Evolutionary conservation across 2,888 invertebrate species (phyloP), one percentile per base, ranked within the genome.

Genomic region (Andrena marginata): DNA sequence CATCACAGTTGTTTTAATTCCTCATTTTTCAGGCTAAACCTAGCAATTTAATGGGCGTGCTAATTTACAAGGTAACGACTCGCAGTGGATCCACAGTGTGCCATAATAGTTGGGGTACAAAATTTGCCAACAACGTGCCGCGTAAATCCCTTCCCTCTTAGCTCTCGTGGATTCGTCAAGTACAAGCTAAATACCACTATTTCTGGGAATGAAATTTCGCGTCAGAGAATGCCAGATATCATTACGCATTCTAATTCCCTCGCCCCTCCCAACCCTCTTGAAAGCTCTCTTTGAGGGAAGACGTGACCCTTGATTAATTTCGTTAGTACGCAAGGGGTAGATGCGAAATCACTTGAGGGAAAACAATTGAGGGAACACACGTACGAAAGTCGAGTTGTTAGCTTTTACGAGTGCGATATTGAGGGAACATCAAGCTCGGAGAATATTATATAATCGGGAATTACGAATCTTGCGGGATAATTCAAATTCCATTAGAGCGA

Each of bases 301-400:
- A 63, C 42, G 48, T 33, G 33, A 56, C 48, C 78, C 29, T 64
- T 68, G 13, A n/a, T 62, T 74, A 54, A 78, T 74, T 74, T 31
- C 5, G 23, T 33, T 74, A 48, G 16, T 2, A 49, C 29, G 49
- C 49, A 56, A 62, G 31, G 60, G 51, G 26, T 20, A 23, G 26
- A 56, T 16, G 31, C 10, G 49, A 62, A 67, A 51, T 56, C 49
- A 20, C 20, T 4, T 2, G 35, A 7, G 51, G 13, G 42, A 26
- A 35, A 76, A 69, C 16, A 35, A 13, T 62, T 23, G 2, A 4
- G 4, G 16, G 23, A 16, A 56, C 42, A 42, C 54, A 13, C 7
- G 2, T 16, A 33, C 13, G 35, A 6, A 35, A 56, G n/a, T 8
- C 10, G 31, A 68, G 54, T 23, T 20, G 23, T 54, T 68, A 16